Base-by-base conservation (phyloP, 2,888 invertebrate genomes). In the Mythimna vitellina region DNA sequence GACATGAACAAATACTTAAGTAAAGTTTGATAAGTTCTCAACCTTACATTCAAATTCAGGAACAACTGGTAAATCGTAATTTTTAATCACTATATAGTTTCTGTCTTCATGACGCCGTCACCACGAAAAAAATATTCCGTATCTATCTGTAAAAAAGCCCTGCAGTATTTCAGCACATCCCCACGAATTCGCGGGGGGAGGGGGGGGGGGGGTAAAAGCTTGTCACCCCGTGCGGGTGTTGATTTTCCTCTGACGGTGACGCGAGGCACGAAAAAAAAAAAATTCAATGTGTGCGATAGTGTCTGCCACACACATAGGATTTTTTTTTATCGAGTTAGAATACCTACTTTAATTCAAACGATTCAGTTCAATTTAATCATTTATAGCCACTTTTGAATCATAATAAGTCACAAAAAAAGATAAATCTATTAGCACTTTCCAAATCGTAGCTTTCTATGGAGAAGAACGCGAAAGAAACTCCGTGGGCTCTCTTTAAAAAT, bases 221-320 rank as follows among this genome's bases (percentile, higher is more conserved):
- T 64, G 63, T 74, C 60, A 64, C 53, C 17, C 49, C 29, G n/a
- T 56, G 46, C 51, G 22, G 63, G 60, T 65, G 81, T 75, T 65
- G 76, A 78, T 68, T 67, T 80, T 75, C 10, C 38, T 32, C 60
- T 68, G 56, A 61, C 64, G 70, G 20, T 64, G 22, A 74, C 22
- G 29, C n/a, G 35, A 32, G 22, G 14, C 12, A 3, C 58, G 29
- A 49, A 32, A 73, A 74, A 73, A 74, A 73, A 77, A 77, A 60
- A 9, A 35, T 9, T 8, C 35, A 38, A 32, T 38, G 63, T 56
- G 22, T 42, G 29, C 51, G 10, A 32, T 29, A 53, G n/a, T 46
- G 46, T 9, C 14, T 17, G 17, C 17, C 46, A 20, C 17, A 46
- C 46, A 46, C 46, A 20, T 46, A 20, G 17, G 42, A 14, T 46